Conservation (phyloP, 2,797 vertebrate genomes). For the Cetoscarus ocellatus region DNA sequence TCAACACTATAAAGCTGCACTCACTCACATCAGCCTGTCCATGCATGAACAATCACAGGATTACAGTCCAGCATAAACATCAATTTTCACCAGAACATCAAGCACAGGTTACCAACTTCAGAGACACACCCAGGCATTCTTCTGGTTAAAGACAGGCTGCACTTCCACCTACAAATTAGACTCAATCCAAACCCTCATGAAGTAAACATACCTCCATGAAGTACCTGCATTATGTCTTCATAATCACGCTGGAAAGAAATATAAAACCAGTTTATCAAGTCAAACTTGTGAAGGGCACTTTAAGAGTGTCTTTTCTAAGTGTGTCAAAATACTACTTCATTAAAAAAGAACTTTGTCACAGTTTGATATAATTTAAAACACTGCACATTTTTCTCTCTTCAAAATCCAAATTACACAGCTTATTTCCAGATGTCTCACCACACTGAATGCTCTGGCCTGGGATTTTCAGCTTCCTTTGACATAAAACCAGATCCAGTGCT, state of each 20-base stretch:
- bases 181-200: conserved; percentile 15
- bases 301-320: neutral
- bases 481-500: too few species aligned
- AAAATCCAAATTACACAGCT: too few species aligned
- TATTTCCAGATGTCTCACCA: too few species aligned
- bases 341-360: too few species aligned
- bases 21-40: neutral
- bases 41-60: conserved; percentile 19
- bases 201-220: neutral
- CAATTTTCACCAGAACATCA: conserved; percentile 16
- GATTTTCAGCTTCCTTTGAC: too few species aligned
- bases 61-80: conserved; percentile 4
- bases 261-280: conserved; percentile 51
- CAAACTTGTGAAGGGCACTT: neutral
- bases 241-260: conserved; percentile 52
- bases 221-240: conserved; percentile 40
- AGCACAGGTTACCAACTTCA: neutral
- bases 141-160: conserved; percentile 29
- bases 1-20: conserved; percentile 5
- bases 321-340: neutral
- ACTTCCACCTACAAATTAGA: conserved; percentile 27
- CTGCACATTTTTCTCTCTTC: too few species aligned
- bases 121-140: conserved; percentile 49
- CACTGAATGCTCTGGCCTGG: too few species aligned
- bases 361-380: too few species aligned